Evolutionary conservation across 1,140 invertebrate genomes (phyloP), one percentile per base, ranked within the genome.

Genomic region (Drosophila gunungcola): DNA sequence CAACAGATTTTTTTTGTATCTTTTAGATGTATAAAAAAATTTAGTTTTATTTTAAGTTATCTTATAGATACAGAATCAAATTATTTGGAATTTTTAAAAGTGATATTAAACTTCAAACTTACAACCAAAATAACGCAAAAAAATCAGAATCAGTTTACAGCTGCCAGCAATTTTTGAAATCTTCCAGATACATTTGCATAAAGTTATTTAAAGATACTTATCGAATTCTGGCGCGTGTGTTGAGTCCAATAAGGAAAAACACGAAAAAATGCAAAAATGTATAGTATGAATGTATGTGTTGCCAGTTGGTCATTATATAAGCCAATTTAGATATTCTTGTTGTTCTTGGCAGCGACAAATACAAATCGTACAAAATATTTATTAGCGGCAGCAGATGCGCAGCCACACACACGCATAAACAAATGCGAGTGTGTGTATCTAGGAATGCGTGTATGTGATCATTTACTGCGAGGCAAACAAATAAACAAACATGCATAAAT

Each of bases 401-500:
- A 49, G 43, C 57, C 39, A 49, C 11, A 58, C 39, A 64, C 45
- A 58, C 39, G 43, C 11, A 54, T 32, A 53, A 2, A 61, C 45
- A 54, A 1, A 39, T 55, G 36, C 55, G 3, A 56, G 45, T 41
- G 25, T 67, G 42, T 48, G 38, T 61, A 48, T 64, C 41, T 46
- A 53, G 52, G 58, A 42, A 52, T 58, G 77, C 68, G 62, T 89
- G 73, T 90, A 72, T 68, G 73, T 82, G 79, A 88, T 89, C 84
- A 88, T 86, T 86, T 88, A 89, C 84, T 88, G 76, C 69, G 81
- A 88, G 79, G 73, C 84, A 90, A 89, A 84, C 73, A 89, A 89
- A 89, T 89, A 88, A 88, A 88, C 84, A 88, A 90, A 84, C 85
- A 89, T 84, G 77, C 84, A 90, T 89, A 89, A 89, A 89, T 89